Percentiles rank a stretch among this genome's conserved stretches.
Evolutionary conservation across 1,140 invertebrate species (phyloP).

Genomic region (Brachionus calyciflorus): DNA sequence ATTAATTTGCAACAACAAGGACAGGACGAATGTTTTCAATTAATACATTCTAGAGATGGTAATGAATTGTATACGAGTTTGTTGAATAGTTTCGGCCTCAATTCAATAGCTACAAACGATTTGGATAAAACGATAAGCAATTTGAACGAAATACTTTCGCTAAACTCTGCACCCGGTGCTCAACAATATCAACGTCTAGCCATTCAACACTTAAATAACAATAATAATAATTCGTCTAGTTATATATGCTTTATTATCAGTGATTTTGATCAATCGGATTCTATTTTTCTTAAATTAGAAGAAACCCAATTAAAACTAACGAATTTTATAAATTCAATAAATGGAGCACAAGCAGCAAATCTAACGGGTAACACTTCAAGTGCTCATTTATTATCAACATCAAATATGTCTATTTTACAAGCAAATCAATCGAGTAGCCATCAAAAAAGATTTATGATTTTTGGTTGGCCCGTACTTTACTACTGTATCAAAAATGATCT

Average conservation of each 20-base stretch:
- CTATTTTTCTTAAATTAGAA: conserved; percentile 21
- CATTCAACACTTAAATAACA: conserved; percentile 28
- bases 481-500: conserved; percentile 42
- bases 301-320: conserved; percentile 19
- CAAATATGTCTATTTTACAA: conserved; percentile 8
- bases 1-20: conserved; percentile 39
- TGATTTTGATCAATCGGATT: conserved; percentile 12
- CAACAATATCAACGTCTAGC: background rate
- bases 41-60: conserved; percentile 16
- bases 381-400: background rate
- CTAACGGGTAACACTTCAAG: conserved; percentile 4
- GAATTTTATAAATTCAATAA: conserved; percentile 7
- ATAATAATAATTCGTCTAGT: conserved; percentile 3
- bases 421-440: background rate
- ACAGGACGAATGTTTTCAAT: conserved; percentile 20
- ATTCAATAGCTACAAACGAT: background rate
- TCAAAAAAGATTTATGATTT: conserved; percentile 36
- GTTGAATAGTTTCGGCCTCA: background rate
- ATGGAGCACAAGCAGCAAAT: background rate
- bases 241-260: conserved; percentile 18
- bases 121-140: background rate
- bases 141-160: background rate
- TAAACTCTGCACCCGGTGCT: background rate
- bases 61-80: background rate
- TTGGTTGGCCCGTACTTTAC: conserved; percentile 27